Evolutionary conservation across 64 coral and sea anemone genomes (phyloP), one percentile per base, ranked within the genome.

Genomic region (Dendrophyllia cribrosa): DNA sequence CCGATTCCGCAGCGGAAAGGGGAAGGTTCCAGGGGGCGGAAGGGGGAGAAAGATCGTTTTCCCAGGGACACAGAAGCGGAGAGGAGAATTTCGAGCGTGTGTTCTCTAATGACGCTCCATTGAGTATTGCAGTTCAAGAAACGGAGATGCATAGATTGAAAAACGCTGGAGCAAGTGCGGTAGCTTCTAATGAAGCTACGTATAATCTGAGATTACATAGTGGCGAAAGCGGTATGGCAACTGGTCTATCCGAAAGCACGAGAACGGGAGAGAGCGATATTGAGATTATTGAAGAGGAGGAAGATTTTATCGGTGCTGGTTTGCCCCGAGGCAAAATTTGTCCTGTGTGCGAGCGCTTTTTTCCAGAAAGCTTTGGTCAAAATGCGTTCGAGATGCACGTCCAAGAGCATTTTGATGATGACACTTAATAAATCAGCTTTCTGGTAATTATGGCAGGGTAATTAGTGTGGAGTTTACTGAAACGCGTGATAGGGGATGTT

Each of bases 231-330:
- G 4, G 4, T 55, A 67, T 51, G 44, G 20, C 44, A 84, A 67
- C 80, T 21, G 7, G 10, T 51, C 4, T 49, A 20, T 23, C 80
- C 9, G 80, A 68, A 4, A 59, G 46, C 10, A 59, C 69, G 15
- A 9, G 66, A 58, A 70, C 75, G 61, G 88, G 78, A 19, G 78
- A 83, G 21, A 74, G 69, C 15, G 78, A 83, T 63, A 71, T 83
- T 46, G 89, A 49, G 43, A 52, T 91, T 17, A 83, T 83, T 17
- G 78, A 91, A 19, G 89, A 91, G 43, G 78, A 66, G 53, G 50
- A 59, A 3, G 78, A 56, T 21, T 67, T 72, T 17, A 10, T 49
- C 5, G 89, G 89, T 4, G 69, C 58, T 16, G 58, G 21, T 48
- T 25, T 51, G 59, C 26, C 62, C 9, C 43, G 53, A 8, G 78